Base-by-base conservation (phyloP, 2,113 vertebrate genomes). In the Rhagologus leucostigma region DNA sequence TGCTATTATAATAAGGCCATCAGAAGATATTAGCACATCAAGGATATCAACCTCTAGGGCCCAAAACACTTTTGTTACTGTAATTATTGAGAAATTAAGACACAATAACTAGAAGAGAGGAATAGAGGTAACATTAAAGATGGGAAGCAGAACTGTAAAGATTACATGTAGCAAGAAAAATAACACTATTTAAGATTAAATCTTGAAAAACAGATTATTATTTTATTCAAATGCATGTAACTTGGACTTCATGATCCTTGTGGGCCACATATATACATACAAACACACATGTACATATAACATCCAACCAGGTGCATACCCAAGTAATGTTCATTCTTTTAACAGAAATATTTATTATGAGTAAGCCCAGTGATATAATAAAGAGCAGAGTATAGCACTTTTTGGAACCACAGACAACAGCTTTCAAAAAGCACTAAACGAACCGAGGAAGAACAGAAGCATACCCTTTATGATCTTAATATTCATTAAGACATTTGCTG, bases 401-500 rank as follows among this genome's bases (percentile, higher is more conserved):
- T 57, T 80, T 87, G 50, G 24, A 91, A 89, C 27, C 22, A 70
- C 42, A 77, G 65, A 62, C 13, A 65, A 65, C 13, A 57, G 67
- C 27, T 88, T 93, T 76, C 68, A 69, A 57, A 86, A 88, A 83
- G 27, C 80, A 53, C 32, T 90, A 56, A 76, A 84, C 13, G 5
- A 88, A 46, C 44, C 39, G 64, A 81, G 33, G 46, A 86, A 83
- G 75, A 93, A 44, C 37, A 86, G 67, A 92, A 91, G 14, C 46
- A 77, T 37, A 57, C 9, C 4, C 23, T 62, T 94, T 37, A 88
- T 26, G 24, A 64, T 73, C 84, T 92, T 60, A 56, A 83, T 83
- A 73, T 88, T 88, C 79, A 95, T 93, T 95, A 77, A 95, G 87
- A 88, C 71, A 55, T 93, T 89, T n/a, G 13, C 73, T 82, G 89